Base-by-base conservation (phyloP, 2,888 invertebrate species). In the Erebia palarica region DNA sequence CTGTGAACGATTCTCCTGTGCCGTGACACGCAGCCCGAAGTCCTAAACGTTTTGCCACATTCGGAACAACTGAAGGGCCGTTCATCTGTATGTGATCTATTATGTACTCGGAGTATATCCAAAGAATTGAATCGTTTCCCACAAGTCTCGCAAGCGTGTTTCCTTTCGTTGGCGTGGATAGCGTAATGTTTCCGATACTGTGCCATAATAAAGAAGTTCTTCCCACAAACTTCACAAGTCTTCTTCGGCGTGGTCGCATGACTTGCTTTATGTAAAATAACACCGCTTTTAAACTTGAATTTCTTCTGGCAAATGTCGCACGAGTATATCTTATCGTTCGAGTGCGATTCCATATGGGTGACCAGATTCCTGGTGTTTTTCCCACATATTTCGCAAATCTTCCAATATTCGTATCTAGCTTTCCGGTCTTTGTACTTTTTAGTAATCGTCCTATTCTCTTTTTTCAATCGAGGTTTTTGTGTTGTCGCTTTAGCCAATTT, bases 81-180 rank as follows among this genome's bases (percentile, higher is more conserved):
- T 75, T 92, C 92, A 16, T 93, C 92, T 0, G 92, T 92, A 68
- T 94, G 94, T 1, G 87, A 93, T 65, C 93, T 85, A 64, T 86
- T 84, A 71, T 95, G 94, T 0, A 94, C 92, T 61, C 83, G 84
- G 58, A 94, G 80, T 27, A 94, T 94, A 68, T 94, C 94, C 42
- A 89, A 79, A 3, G 94, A 94, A 67, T 93, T 94, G 74, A 94
- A 95, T 10, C 93, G 82, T 75, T 94, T 94, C 0, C 93, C 93
- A 73, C 94, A 94, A 0, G 94, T 90, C 7, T 91, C 89, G 71
- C 94, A 94, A 8, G 86, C 88, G 76, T 87, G 92, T 60, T 92
- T 93, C 77, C 93, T 88, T 76, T 94, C 93, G 69, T 94, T 94
- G 1, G 93, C 94, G 79, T 94, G 94, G 73, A 93, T 94, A 1